These are phyloP conservation scores for Colletes collaris DNA, from an alignment of 2,888 invertebrate species.

Conservation along the genomic window DNA sequence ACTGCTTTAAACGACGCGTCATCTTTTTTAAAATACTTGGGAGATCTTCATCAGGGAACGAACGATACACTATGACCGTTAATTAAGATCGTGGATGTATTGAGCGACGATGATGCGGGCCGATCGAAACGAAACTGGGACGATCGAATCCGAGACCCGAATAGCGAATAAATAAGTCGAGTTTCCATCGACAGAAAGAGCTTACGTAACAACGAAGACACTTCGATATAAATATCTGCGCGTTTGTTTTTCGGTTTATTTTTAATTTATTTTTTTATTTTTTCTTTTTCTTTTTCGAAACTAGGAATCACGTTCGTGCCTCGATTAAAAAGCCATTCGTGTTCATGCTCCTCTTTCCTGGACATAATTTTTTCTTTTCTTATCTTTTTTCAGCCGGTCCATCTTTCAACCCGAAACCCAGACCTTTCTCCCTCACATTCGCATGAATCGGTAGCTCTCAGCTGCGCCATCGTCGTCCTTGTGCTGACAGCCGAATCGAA, in stretches of 20 bases:
- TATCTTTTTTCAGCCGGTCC: slow-evolving; percentile 86
- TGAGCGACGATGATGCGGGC: slow-evolving; percentile 29
- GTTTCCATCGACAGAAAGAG: slow-evolving; percentile 22
- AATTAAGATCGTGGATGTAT: slow-evolving; percentile 2
- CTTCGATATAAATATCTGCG: not conserved
- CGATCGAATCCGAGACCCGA: slow-evolving; percentile 45
- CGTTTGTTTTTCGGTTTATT: not conserved
- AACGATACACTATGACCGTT: not conserved
- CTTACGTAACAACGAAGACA: slow-evolving; percentile 33
- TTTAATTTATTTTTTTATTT: not conserved
- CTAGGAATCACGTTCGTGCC: not conserved
- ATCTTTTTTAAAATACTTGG: no score
- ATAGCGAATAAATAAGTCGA: slow-evolving; percentile 40
- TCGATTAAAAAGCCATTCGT: slow-evolving; percentile 23
- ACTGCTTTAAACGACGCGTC: no score
- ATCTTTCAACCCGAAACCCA: slow-evolving; percentile 86
- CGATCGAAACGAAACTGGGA: slow-evolving; percentile 43
- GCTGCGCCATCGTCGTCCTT: slow-evolving; percentile 73
- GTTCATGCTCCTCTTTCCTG: slow-evolving; percentile 44
- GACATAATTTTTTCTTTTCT: slow-evolving; percentile 79
- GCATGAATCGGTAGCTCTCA: slow-evolving; percentile 83
- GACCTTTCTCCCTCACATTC: slow-evolving; percentile 85
- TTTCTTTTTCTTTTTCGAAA: not conserved
- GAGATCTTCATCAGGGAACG: not conserved
- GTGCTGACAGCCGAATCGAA: slow-evolving; percentile 64